Percentiles rank a stretch among this genome's conserved stretches.
phyloP scores from a whole-genome alignment of 1,140 invertebrate genomes.

The Camponotus pennsylvanicus region DNA sequence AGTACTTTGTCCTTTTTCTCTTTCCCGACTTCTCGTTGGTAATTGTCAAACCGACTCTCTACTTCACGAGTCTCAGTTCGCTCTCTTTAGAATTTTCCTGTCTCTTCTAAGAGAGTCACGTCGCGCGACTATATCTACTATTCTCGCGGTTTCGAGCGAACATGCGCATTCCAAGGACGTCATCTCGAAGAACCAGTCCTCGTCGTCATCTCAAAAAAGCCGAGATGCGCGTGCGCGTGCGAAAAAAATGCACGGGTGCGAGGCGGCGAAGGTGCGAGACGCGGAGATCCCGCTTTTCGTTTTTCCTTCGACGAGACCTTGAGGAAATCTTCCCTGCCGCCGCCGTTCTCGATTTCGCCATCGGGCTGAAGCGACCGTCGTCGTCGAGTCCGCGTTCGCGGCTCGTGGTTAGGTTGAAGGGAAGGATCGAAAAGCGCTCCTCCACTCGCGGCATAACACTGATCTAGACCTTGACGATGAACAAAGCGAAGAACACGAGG shows the following conservation, averaged over 20 bases:
- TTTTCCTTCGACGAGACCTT: constrained; percentile 84
- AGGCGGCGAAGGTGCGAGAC: constrained; percentile 34
- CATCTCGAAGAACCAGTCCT: constrained; percentile 70
- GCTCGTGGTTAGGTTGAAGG: constrained; percentile 2
- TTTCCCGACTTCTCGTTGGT: not conserved
- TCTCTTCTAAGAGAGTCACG: not conserved
- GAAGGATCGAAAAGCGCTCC: constrained; percentile 44
- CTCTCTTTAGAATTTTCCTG: not conserved
- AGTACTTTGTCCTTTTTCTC: not conserved
- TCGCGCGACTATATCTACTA: constrained; percentile 6
- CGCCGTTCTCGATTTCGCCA: constrained; percentile 82
- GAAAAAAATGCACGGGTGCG: constrained; percentile 22
- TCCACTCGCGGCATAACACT: constrained; percentile 19
- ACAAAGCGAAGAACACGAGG: constrained; percentile 22
- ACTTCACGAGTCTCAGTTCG: not conserved
- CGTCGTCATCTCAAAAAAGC: constrained; percentile 58
- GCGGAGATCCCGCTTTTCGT: constrained; percentile 80
- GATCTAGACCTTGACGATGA: constrained; percentile 59
- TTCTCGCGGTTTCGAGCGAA: constrained; percentile 44
- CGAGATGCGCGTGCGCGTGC: constrained; percentile 32
- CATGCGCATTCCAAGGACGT: constrained; percentile 68
- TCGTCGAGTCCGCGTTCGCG: constrained; percentile 14
- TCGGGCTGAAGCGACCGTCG: constrained; percentile 5
- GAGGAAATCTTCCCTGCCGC: constrained; percentile 82
- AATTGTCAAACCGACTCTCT: not conserved